phyloP scores from a whole-genome alignment of 2,888 invertebrate species.

The Prenolepis imparis region DNA sequence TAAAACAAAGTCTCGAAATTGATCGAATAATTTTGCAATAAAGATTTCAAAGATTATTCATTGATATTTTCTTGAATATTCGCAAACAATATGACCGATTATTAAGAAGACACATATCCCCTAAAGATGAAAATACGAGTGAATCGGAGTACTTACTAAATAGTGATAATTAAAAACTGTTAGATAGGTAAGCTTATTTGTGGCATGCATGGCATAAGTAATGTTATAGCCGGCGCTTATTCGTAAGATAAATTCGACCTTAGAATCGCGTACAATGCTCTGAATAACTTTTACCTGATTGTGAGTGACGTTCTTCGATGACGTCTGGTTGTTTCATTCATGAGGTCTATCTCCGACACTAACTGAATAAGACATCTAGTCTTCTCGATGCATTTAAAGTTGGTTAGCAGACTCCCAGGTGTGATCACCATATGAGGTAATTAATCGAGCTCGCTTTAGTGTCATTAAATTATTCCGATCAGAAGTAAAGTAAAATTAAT shows the following conservation, averaged over 20 bases:
- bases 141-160: constrained; percentile 48
- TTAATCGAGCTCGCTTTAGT: not conserved
- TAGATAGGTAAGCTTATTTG: constrained; percentile 35
- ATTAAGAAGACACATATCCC: not conserved
- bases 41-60: not conserved
- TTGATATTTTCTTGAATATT: not conserved
- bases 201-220: constrained; percentile 42
- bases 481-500: not conserved
- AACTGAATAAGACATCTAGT: constrained; percentile 68
- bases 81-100: not conserved
- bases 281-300: constrained; percentile 73
- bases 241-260: constrained; percentile 69
- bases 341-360: constrained; percentile 51
- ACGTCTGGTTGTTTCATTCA: constrained; percentile 69
- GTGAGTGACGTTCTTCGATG: constrained; percentile 63
- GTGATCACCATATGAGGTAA: not conserved
- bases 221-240: constrained; percentile 60
- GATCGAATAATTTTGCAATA: not conserved
- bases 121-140: not conserved
- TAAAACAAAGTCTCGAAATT: not conserved
- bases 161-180: constrained; percentile 62
- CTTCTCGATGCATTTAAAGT: constrained; percentile 56
- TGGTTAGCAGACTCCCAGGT: constrained; percentile 54
- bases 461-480: not conserved
- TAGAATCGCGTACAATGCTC: constrained; percentile 61